A percentile compares a stretch with the other conserved stretches of the same genome.
Conservation (phyloP, 2,797 vertebrate genomes). For the Harpagifer antarcticus region DNA sequence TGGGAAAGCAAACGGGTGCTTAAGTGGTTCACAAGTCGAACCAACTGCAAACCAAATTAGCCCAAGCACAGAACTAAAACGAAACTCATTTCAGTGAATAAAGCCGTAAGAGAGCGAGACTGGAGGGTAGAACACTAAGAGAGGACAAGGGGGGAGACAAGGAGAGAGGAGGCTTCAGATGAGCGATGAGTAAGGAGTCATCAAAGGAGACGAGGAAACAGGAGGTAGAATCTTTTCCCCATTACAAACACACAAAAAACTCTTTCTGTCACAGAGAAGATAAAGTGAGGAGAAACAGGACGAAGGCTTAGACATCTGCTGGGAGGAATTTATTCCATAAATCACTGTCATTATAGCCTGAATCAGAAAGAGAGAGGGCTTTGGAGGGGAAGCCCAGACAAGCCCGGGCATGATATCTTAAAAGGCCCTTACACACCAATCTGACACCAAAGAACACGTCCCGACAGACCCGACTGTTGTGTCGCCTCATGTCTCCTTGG, state of each 20-base stretch:
- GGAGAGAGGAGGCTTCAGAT: not conserved
- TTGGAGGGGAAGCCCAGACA: constrained; percentile 44
- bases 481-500: no score
- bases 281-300: constrained; percentile 24
- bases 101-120: no score
- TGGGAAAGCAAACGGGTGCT: no score
- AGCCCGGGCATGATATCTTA: constrained; percentile 39
- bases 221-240: not conserved
- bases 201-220: not conserved
- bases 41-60: no score
- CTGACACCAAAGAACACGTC: no score
- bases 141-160: not conserved
- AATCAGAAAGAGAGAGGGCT: constrained; percentile 61
- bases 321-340: constrained; percentile 74
- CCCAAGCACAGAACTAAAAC: no score
- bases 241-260: not conserved
- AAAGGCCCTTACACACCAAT: no score
- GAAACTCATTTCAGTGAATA: no score
- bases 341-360: constrained; percentile 78
- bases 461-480: no score
- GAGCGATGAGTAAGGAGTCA: not conserved
- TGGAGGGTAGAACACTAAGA: not conserved
- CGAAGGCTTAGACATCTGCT: constrained; percentile 72
- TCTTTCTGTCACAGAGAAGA: constrained; percentile 33
- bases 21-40: no score